Conservation (phyloP, 2,113 vertebrate species). For the Geococcyx californianus region DNA sequence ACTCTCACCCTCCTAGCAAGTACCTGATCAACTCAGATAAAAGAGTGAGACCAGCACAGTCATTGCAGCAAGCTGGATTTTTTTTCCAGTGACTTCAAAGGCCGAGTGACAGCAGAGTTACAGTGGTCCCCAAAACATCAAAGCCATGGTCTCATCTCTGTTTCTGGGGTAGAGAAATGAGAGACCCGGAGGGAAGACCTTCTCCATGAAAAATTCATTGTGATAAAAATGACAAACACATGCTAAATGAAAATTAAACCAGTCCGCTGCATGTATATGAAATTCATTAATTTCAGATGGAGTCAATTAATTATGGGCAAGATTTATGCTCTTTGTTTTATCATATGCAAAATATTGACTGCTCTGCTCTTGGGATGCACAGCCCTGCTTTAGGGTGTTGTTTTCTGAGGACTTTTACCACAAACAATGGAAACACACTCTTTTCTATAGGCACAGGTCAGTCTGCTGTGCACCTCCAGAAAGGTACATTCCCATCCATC, state of each 20-base stretch:
- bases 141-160: background rate
- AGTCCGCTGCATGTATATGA: background rate
- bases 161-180: background rate
- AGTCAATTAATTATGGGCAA: constrained; percentile 54
- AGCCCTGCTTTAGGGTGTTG: background rate
- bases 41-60: background rate
- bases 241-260: constrained; percentile 59
- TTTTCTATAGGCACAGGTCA: background rate
- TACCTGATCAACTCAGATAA: background rate
- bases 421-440: background rate
- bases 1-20: background rate
- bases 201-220: constrained; percentile 45
- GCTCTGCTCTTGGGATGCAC: background rate
- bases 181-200: constrained; percentile 27
- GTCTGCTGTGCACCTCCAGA: background rate
- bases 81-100: background rate
- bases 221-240: constrained; percentile 54
- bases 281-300: constrained; percentile 65
- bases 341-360: background rate
- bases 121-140: constrained; percentile 1
- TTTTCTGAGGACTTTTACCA: background rate
- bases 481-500: background rate
- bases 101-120: background rate
- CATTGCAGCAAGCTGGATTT: background rate
- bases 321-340: constrained; percentile 51